These are phyloP conservation scores for Falco concolor DNA, from an alignment of 2,797 vertebrate genomes.

Conservation along the genomic window DNA sequence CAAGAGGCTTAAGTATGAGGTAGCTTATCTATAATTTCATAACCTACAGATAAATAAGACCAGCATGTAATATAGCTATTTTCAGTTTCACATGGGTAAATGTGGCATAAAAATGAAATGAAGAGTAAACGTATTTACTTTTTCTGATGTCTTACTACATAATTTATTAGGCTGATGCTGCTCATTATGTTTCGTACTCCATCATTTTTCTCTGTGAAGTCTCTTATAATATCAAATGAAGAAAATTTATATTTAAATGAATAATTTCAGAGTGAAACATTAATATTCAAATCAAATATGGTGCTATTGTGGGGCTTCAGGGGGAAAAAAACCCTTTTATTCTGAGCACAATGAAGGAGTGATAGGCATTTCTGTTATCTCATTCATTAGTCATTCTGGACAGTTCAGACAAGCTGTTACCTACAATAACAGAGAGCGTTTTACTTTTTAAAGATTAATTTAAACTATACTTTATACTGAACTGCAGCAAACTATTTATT, in stretches of 20 bases:
- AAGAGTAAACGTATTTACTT: background rate
- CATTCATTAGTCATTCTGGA: conserved; percentile 55
- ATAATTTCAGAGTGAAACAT: background rate
- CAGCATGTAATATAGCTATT: background rate
- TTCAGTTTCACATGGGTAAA: background rate
- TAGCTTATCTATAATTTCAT: background rate
- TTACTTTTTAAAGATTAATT: conserved; percentile 16
- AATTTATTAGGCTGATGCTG: conserved; percentile 19
- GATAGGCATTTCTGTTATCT: conserved; percentile 56
- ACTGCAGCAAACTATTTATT: background rate
- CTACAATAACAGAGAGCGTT: conserved; percentile 11
- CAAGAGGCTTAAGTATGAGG: background rate
- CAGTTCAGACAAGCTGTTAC: conserved; percentile 38
- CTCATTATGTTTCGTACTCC: background rate
- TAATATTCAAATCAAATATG: conserved; percentile 53
- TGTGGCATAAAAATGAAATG: background rate
- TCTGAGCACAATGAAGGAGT: conserved; percentile 31
- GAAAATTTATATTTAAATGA: conserved; percentile 9
- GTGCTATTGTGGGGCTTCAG: background rate
- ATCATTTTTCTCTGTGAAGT: background rate
- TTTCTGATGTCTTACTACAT: background rate
- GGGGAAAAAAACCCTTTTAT: background rate
- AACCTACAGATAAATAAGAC: background rate
- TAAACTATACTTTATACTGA: background rate
- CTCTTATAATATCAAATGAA: background rate